A percentile compares a stretch with the other conserved stretches of the same genome.
Conservation (phyloP, 2,797 vertebrate genomes). For the Emys orbicularis region DNA sequence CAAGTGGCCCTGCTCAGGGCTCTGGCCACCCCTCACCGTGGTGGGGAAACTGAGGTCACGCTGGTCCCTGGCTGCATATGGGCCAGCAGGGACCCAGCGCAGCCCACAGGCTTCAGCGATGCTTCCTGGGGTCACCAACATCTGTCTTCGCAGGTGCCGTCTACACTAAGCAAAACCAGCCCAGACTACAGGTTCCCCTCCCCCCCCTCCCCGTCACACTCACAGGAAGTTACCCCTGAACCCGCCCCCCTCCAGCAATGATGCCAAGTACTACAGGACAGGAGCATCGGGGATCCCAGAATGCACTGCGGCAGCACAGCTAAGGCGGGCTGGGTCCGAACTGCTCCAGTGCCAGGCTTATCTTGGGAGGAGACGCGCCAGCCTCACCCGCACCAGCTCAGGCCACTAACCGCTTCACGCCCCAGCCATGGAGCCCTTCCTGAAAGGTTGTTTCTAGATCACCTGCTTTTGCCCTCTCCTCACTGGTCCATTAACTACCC, state of each 20-base stretch:
- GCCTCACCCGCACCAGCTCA: not conserved
- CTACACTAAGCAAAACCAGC: not conserved
- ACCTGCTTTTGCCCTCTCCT: not conserved
- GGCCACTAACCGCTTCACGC: not conserved
- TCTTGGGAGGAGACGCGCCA: not conserved
- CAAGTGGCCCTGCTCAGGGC: not conserved
- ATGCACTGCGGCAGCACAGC: no score
- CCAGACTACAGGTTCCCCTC: not conserved
- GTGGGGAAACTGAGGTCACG: not conserved
- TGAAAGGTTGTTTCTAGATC: not conserved
- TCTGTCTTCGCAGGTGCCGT: not conserved
- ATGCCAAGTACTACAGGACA: not conserved
- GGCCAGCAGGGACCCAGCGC: not conserved
- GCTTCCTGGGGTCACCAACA: not conserved
- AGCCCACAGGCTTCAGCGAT: not conserved
- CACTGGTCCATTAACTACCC: not conserved
- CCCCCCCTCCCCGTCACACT: no score
- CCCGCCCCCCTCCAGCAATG: not conserved
- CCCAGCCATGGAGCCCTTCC: not conserved
- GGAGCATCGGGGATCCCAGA: not conserved
- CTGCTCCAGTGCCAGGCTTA: not conserved
- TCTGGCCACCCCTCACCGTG: no score
- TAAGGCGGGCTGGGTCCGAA: no score
- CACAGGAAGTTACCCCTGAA: no score
- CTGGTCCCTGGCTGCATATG: not conserved